Base-by-base conservation (phyloP, 2,888 invertebrate genomes). In the Scaptomyza caliginosa region DNA sequence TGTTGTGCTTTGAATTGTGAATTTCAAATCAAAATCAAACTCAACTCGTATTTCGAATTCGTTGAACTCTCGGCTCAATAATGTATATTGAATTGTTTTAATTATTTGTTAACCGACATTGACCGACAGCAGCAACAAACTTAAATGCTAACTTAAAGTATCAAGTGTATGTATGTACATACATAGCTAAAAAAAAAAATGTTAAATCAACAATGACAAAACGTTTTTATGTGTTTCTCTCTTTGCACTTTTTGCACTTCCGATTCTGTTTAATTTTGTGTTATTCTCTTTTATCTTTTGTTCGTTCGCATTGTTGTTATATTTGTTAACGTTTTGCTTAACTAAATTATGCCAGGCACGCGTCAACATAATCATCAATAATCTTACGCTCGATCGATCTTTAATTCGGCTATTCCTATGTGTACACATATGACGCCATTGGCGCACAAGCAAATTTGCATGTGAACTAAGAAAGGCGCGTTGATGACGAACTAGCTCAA, bases 51-150 rank as follows among this genome's bases (percentile, higher is more conserved):
- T 62, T 70, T 62, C 45, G 52, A 73, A 75, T 77, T 50, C 76
- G 60, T 76, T 77, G 76, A 76, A 76, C 76, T 74, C 71, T 28
- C 58, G 32, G 45, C 56, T 56, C 42, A 62, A 56, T 38, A 75
- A 16, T 34, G 8, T 78, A n/a, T 63, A 64, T 74, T 56, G 48
- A 67, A 78, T 54, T 71, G 64, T 28, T 75, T 74, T 69, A 66
- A 64, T 63, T 75, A 72, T 79, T 76, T 67, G 58, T 80, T 81
- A 82, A 87, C 83, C 87, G 83, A 87, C 83, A 83, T 83, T 83
- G 83, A 59, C 62, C 59, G 62, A 39, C 60, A 60, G 11, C 63
- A 71, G 45, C 74, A 74, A 55, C 62, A 65, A 58, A 66, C 30
- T 57, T 49, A 38, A 74, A 63, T 68, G 56, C 69, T 60, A 58